phyloP scores from a whole-genome alignment of 1,140 invertebrate species.

The Rhopalosiphum padi region DNA sequence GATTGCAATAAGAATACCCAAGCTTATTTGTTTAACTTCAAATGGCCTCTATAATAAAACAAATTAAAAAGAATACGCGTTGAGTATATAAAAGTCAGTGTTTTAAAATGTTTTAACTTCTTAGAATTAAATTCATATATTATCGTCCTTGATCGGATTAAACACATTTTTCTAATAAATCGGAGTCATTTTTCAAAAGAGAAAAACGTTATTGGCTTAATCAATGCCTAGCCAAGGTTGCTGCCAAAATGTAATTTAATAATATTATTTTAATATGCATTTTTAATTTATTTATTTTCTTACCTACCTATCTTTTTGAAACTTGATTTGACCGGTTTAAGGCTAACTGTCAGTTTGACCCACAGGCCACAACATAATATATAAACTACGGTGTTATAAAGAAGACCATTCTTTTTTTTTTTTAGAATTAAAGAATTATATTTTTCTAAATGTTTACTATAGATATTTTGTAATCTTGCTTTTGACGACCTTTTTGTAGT shows the following conservation, averaged over 20 bases:
- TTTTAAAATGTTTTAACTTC: neutral
- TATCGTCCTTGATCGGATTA: neutral
- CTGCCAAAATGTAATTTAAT: neutral
- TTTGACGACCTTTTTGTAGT: neutral
- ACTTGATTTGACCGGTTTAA: constrained; percentile 9
- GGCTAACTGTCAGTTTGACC: neutral
- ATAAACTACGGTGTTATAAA: neutral
- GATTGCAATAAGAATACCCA: constrained; percentile 30
- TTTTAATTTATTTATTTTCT: constrained; percentile 19
- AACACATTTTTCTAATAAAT: constrained; percentile 14
- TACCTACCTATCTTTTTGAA: neutral
- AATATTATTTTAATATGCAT: neutral
- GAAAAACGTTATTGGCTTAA: neutral
- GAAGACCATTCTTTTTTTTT: neutral
- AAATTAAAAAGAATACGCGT: neutral
- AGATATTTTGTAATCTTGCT: neutral
- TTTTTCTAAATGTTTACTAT: neutral
- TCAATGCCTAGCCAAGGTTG: neutral
- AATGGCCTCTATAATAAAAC: neutral
- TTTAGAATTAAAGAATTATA: neutral
- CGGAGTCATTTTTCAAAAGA: constrained; percentile 9
- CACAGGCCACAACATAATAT: neutral
- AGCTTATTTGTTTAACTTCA: constrained; percentile 26
- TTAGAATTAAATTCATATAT: neutral
- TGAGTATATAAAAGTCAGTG: neutral